Percentiles rank a stretch among this genome's conserved stretches.
These are phyloP conservation scores for Spisula solida DNA, from an alignment of 2,888 invertebrate species.

Conservation along the genomic window DNA sequence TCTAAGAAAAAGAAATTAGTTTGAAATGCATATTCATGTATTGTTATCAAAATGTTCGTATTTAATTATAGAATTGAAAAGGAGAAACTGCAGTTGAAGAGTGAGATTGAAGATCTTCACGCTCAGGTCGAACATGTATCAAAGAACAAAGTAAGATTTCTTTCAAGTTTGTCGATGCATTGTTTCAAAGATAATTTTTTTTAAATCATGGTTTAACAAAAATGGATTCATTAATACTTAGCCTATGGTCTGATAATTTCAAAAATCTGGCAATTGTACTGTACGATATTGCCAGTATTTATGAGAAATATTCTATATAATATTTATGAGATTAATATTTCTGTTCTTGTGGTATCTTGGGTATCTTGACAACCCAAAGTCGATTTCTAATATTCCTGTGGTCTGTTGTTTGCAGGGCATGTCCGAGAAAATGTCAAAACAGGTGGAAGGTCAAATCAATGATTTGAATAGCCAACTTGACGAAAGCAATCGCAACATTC, in stretches of 20 bases:
- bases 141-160: slow-evolving; percentile 97
- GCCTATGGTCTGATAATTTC: too few relatives aligned
- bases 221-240: too few relatives aligned
- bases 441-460: slow-evolving; percentile 97
- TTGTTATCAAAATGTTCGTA: not conserved
- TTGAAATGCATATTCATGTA: not conserved
- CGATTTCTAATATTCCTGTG: not conserved
- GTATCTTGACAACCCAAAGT: too few relatives aligned
- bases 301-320: too few relatives aligned
- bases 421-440: slow-evolving; percentile 99
- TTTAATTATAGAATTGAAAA: slow-evolving; percentile 93
- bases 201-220: too few relatives aligned
- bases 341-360: too few relatives aligned
- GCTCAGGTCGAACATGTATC: slow-evolving; percentile 98
- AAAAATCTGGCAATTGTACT: too few relatives aligned
- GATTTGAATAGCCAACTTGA: slow-evolving; percentile 98
- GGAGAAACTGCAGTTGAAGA: slow-evolving; percentile 99
- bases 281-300: too few relatives aligned
- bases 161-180: not conserved
- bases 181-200: too few relatives aligned
- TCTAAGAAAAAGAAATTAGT: not conserved
- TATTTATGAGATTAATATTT: too few relatives aligned
- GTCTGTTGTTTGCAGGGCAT: slow-evolving; percentile 92
- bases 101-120: slow-evolving; percentile 99
- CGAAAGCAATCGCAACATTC: slow-evolving; percentile 98